Evolutionary conservation across 2,113 vertebrate genomes (phyloP).

Genomic region (Silurus glanis): DNA sequence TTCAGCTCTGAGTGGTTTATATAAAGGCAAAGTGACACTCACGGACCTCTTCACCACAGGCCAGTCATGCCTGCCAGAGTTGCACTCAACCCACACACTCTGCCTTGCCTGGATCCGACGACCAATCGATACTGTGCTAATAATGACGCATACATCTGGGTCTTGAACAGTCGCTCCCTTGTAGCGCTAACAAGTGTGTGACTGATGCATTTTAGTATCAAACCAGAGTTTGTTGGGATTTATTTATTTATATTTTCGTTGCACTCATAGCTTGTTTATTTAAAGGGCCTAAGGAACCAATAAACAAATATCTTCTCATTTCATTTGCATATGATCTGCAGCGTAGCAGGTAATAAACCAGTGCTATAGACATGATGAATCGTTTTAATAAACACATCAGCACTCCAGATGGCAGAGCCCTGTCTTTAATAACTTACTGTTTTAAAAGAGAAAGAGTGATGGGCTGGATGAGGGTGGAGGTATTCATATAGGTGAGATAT

Average conservation of each 20-base stretch:
- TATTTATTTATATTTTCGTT: background rate
- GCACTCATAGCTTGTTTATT: slow-evolving; percentile 30
- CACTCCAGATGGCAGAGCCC: background rate
- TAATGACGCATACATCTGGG: slow-evolving; percentile 36
- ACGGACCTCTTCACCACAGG: slow-evolving; percentile 34
- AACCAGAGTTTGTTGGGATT: slow-evolving; percentile 34
- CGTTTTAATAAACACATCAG: slow-evolving; percentile 28
- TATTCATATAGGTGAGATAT: background rate
- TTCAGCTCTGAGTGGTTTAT: slow-evolving; percentile 47
- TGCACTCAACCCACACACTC: slow-evolving; percentile 40
- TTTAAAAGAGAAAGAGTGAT: background rate
- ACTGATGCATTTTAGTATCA: slow-evolving; percentile 41
- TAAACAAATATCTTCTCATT: slow-evolving; percentile 33
- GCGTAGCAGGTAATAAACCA: slow-evolving; percentile 11
- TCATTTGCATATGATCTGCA: slow-evolving; percentile 34
- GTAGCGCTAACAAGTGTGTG: slow-evolving; percentile 34
- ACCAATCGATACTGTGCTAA: slow-evolving; percentile 40
- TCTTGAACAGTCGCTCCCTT: slow-evolving; percentile 18
- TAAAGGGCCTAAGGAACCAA: slow-evolving; percentile 13
- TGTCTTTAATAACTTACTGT: background rate
- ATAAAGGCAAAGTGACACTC: slow-evolving; percentile 53
- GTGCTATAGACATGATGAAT: background rate
- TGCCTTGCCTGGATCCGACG: slow-evolving; percentile 19
- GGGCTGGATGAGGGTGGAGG: background rate
- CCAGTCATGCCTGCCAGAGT: slow-evolving; percentile 39